Evolutionary conservation across 2,113 vertebrate species (phyloP).

Genomic region (Lipotes vexillifer): DNA sequence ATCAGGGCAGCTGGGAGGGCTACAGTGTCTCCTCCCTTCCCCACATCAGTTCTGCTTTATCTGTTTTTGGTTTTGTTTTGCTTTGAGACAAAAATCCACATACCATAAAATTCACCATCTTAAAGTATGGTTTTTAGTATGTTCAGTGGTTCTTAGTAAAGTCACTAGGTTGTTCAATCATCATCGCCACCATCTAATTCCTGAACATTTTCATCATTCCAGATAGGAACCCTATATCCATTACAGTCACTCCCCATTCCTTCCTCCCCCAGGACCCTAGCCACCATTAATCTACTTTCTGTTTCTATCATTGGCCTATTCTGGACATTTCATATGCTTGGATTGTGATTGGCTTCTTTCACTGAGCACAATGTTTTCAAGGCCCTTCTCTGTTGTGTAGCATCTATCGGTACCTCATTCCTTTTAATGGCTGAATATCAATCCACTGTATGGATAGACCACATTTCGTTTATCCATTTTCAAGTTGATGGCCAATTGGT

Average conservation of each 20-base stretch:
- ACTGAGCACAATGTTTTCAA: background rate
- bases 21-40: accelerated
- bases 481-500: background rate
- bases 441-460: no score
- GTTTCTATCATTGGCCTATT: background rate
- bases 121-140: background rate
- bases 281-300: background rate
- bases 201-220: background rate
- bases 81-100: background rate
- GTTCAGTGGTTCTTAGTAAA: background rate
- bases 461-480: background rate
- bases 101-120: background rate
- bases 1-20: background rate
- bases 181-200: background rate
- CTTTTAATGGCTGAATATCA: background rate
- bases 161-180: background rate
- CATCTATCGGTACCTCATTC: background rate
- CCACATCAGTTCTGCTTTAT: background rate
- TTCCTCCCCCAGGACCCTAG: background rate
- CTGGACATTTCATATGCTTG: background rate
- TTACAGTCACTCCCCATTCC: no score
- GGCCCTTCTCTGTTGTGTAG: background rate
- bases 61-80: background rate
- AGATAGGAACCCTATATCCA: background rate
- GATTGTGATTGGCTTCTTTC: background rate